Conservation (phyloP, 2,888 invertebrate genomes). For the Atethmia centrago region DNA sequence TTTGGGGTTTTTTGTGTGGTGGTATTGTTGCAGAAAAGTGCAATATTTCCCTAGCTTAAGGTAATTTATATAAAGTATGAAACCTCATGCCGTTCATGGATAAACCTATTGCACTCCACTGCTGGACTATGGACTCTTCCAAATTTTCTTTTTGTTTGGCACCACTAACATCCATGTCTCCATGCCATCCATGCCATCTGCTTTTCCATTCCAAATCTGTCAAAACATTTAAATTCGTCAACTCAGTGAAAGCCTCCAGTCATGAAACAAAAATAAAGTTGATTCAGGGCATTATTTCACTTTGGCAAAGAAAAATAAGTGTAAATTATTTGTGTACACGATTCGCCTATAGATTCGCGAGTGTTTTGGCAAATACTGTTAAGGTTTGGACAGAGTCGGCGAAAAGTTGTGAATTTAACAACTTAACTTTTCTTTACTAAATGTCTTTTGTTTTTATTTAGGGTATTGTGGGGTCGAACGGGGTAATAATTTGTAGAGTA, state of each 20-base stretch:
- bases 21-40: conserved; percentile 2
- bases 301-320: conserved; percentile 58
- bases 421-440: conserved; percentile 47
- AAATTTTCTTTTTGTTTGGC: neutral
- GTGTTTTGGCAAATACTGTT: conserved; percentile 61
- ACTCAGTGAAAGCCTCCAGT: conserved; percentile 2
- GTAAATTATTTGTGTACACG: conserved; percentile 54
- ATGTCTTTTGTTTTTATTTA: conserved; percentile 47
- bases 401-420: conserved; percentile 58
- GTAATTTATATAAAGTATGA: neutral
- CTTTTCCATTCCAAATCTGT: conserved; percentile 15
- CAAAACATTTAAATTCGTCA: conserved; percentile 40
- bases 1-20: conserved; percentile 5
- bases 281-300: conserved; percentile 44
- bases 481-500: neutral
- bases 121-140: neutral
- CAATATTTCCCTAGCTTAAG: neutral
- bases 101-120: neutral
- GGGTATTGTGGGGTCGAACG: conserved; percentile 2
- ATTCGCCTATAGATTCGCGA: conserved; percentile 50
- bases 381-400: conserved; percentile 37
- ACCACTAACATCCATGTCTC: neutral
- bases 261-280: conserved; percentile 42
- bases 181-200: neutral
- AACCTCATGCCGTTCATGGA: neutral